A percentile compares a stretch with the other conserved stretches of the same genome.
Conservation (phyloP, 2,113 vertebrate species). For the Pteronura brasiliensis region DNA sequence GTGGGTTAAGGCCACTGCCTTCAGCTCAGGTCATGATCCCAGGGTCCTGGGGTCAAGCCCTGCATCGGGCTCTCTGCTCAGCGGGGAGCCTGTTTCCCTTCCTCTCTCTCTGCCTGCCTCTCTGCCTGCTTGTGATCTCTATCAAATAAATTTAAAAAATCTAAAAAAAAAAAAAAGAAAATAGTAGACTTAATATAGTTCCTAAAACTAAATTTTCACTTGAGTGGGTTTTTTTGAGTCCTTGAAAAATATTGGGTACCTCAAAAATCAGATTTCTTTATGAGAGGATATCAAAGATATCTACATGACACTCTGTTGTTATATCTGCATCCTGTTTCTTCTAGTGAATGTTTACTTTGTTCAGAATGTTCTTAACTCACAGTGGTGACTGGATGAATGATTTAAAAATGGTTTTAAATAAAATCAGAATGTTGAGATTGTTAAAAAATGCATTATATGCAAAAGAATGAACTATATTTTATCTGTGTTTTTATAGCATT, state of each 20-base stretch:
- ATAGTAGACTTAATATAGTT: background rate
- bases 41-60: no score
- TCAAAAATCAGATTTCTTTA: slow-evolving; percentile 35
- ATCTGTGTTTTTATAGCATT: slow-evolving; percentile 58
- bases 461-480: slow-evolving; percentile 54
- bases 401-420: slow-evolving; percentile 26
- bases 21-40: no score
- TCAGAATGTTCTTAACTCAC: slow-evolving; percentile 50
- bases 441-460: slow-evolving; percentile 24
- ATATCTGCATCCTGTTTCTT: background rate
- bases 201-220: background rate
- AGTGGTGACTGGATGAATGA: slow-evolving; percentile 57
- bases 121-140: no score
- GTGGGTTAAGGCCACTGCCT: no score
- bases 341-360: slow-evolving; percentile 63
- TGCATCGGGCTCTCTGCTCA: no score
- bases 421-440: slow-evolving; percentile 60
- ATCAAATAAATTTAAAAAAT: no score
- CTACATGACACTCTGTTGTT: background rate
- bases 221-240: background rate
- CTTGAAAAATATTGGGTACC: background rate
- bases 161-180: no score
- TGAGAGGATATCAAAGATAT: background rate
- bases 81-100: no score
- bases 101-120: no score